These are phyloP conservation scores for Microcebus tavaratra DNA, from an alignment of 2,113 vertebrate species.

Conservation along the genomic window DNA sequence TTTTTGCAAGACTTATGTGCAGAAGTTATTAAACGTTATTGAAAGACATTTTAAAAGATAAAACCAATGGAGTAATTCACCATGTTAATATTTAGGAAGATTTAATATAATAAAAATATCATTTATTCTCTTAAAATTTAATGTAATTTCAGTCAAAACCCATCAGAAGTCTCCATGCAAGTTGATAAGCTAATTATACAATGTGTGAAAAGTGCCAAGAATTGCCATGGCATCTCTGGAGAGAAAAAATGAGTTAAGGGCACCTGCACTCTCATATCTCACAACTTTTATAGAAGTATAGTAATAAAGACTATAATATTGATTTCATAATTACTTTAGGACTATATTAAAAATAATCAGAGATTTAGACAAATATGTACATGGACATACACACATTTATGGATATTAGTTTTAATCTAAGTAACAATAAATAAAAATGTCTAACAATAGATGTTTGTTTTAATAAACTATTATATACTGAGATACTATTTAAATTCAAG, in stretches of 20 bases:
- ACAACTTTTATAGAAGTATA: neutral
- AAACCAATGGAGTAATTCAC: neutral
- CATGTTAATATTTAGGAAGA: neutral
- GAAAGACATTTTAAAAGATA: conserved; percentile 1
- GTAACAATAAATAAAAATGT: neutral
- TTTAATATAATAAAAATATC: neutral
- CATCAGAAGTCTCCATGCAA: neutral
- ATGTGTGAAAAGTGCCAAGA: neutral
- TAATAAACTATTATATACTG: neutral
- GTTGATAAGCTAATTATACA: neutral
- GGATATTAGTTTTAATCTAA: neutral
- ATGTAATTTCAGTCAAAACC: neutral
- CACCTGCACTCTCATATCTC: neutral
- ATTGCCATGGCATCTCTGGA: neutral
- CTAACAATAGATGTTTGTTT: neutral
- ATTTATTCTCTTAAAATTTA: neutral
- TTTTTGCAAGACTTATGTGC: neutral
- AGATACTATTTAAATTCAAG: neutral
- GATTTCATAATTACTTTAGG: neutral
- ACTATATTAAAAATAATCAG: neutral
- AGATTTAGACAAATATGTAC: neutral
- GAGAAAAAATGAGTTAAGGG: neutral
- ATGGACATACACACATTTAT: neutral
- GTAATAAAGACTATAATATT: neutral
- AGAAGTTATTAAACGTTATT: neutral